Base-by-base conservation (phyloP, 2,888 invertebrate genomes). In the Emesis castigata region DNA sequence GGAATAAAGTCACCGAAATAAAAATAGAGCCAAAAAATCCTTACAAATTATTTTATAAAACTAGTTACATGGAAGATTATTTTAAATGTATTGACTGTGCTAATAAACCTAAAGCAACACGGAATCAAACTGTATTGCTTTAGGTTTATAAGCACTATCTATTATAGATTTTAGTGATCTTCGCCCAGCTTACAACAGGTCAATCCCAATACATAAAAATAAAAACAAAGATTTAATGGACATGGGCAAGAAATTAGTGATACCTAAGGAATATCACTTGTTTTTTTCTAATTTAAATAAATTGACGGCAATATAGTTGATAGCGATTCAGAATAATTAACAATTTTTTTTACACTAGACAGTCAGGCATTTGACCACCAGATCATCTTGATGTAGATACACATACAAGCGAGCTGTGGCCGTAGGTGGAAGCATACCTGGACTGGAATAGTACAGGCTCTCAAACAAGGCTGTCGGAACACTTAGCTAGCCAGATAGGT, bases 261-360 rank as follows among this genome's bases (percentile, higher is more conserved):
- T 68, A 69, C 74, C 68, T 74, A 69, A 74, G 48, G 68, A 74
- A 74, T 74, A 75, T 62, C 64, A 69, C 69, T 53, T 69, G 62
- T 53, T 75, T 75, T 69, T 64, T 69, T 69, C 56, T 69, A 69
- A 64, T 75, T 75, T 75, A 26, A 75, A 53, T 75, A 64, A 75
- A 39, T 48, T 75, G 61, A 58, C 20, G 9, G 58, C n/a, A 58
- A 70, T 18, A 70, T 58, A 58, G 18, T 56, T 69, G 56, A 58
- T 31, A 70, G 70, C 39, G 70, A 70, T 70, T 61, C 70, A 70
- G 58, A 70, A 70, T 70, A 70, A 70, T 22, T 58, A 58, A 56
- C 18, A 14, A 2, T 65, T 64, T 64, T 64, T 29, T 29, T 64
- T 64, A 11, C n/a, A 14, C 14, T n/a, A 58, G 58, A 58, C 22